A percentile compares a stretch with the other conserved stretches of the same genome.
Conservation (phyloP, 2,113 vertebrate species). For the Ictalurus punctatus region DNA sequence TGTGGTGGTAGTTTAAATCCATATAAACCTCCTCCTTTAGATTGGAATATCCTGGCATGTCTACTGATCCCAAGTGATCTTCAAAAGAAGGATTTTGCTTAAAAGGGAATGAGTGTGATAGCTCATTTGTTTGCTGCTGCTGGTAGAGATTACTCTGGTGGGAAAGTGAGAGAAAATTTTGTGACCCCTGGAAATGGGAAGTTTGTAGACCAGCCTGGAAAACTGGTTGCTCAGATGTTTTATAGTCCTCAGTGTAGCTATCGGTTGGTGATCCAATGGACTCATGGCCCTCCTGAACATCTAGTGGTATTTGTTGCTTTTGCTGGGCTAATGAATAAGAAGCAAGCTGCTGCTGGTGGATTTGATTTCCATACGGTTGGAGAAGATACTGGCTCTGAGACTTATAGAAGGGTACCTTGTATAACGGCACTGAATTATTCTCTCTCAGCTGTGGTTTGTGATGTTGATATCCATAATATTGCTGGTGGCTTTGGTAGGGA, state of each 20-base stretch:
- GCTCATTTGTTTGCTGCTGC: conserved; percentile 32
- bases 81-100: conserved; percentile 38
- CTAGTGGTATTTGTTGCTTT: conserved; percentile 40
- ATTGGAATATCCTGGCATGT: conserved; percentile 18
- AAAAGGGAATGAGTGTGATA: conserved; percentile 22
- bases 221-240: conserved; percentile 43
- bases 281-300: conserved; percentile 34
- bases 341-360: conserved; percentile 23
- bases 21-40: conserved; percentile 27
- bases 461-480: conserved; percentile 51
- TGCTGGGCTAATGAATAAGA: conserved; percentile 28
- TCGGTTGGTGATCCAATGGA: conserved; percentile 39
- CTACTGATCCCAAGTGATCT: conserved; percentile 3
- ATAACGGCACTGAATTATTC: conserved; percentile 34
- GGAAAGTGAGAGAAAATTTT: conserved; percentile 31
- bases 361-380: conserved; percentile 35
- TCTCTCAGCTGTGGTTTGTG: conserved; percentile 43
- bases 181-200: conserved; percentile 34
- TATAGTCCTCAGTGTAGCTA: conserved; percentile 44
- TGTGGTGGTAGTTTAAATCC: conserved; percentile 35
- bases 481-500: conserved; percentile 50
- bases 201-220: conserved; percentile 29
- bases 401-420: conserved; percentile 36
- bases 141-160: conserved; percentile 34
- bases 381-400: conserved; percentile 41